Percentiles rank a stretch among this genome's conserved stretches.
phyloP scores from a whole-genome alignment of 1,140 invertebrate species.

The Trachymyrmex cornetzi region DNA sequence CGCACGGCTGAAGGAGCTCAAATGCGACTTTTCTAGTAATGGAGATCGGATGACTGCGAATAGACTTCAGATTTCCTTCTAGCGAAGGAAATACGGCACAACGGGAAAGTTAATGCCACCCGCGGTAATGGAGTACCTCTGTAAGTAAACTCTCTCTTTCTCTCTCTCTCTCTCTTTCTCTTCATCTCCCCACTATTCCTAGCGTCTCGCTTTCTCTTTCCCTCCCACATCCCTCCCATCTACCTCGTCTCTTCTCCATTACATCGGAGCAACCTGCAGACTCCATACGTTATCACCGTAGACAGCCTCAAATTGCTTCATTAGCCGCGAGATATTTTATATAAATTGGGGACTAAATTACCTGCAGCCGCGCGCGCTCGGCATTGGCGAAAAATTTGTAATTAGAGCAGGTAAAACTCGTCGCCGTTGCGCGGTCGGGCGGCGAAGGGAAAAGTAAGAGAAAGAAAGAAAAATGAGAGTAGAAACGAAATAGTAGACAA shows the following conservation, averaged over 20 bases:
- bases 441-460: slow-evolving; percentile 25
- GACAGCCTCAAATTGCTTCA: slow-evolving; percentile 87
- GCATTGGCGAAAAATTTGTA: slow-evolving; percentile 83
- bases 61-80: slow-evolving; percentile 71
- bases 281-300: slow-evolving; percentile 84
- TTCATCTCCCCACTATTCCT: slow-evolving; percentile 8
- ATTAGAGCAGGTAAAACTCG: slow-evolving; percentile 81
- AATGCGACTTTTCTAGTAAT: slow-evolving; percentile 48
- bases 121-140: slow-evolving; percentile 69
- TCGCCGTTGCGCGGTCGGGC: slow-evolving; percentile 2
- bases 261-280: slow-evolving; percentile 78
- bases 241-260: slow-evolving; percentile 77
- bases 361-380: slow-evolving; percentile 54
- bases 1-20: neutral
- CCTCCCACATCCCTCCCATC: neutral
- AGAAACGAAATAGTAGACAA: neutral
- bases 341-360: slow-evolving; percentile 87
- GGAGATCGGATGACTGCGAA: slow-evolving; percentile 52
- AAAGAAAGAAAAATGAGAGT: slow-evolving; percentile 14
- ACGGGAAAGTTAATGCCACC: slow-evolving; percentile 70
- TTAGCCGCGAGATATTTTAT: slow-evolving; percentile 86
- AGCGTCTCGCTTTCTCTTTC: slow-evolving; percentile 17
- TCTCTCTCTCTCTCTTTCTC: slow-evolving; percentile 16
- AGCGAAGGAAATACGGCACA: slow-evolving; percentile 59
- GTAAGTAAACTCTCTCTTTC: slow-evolving; percentile 72